Base-by-base conservation (phyloP, 2,888 invertebrate genomes). In the Melinaea menophilus region DNA sequence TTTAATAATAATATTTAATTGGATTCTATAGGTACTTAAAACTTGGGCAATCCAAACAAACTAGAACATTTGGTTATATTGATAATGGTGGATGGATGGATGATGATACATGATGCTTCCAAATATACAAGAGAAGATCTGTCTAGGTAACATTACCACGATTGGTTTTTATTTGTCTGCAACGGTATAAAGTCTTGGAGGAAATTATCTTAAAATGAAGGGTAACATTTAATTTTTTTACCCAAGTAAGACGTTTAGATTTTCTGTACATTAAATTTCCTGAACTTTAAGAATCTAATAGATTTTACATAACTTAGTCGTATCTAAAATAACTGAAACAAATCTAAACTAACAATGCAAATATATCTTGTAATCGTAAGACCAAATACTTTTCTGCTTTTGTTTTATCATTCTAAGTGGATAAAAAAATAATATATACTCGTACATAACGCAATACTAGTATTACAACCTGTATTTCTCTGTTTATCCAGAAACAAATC, bases 201-300 rank as follows among this genome's bases (percentile, higher is more conserved):
- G 96, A 0, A 94, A 95, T 9, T 97, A 97, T 79, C 94, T 96
- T 5, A 93, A 94, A 95, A 2, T 94, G 96, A 73, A 98, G 96
- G 5, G 95, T 97, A 76, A 95, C 97, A 1, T 85, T 97, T 0
- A 98, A 98, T 82, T 96, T 98, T 79, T 98, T 97, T 82, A 96
- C 96, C 0, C 94, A 95, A 68, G 96, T 97, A 74, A 97, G 97
- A 55, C 94, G 95, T 72, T 94, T 97, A 94, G 98, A 98, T 87
- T 86, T 97, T 59, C 94, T 97, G 35, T 96, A 96, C 47, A 93
- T 95, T 74, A 95, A 96, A 79, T 95, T 95, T 0, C 97, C 98
- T 11, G 94, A 97, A 55, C 97, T 96, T 88, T 95, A 41, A 41
- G 11, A 9, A 9, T 41, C 41, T 9, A 41, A 1, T 9, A 41